Conservation (phyloP, 2,797 vertebrate species). For the Corythornis leucogaster region DNA sequence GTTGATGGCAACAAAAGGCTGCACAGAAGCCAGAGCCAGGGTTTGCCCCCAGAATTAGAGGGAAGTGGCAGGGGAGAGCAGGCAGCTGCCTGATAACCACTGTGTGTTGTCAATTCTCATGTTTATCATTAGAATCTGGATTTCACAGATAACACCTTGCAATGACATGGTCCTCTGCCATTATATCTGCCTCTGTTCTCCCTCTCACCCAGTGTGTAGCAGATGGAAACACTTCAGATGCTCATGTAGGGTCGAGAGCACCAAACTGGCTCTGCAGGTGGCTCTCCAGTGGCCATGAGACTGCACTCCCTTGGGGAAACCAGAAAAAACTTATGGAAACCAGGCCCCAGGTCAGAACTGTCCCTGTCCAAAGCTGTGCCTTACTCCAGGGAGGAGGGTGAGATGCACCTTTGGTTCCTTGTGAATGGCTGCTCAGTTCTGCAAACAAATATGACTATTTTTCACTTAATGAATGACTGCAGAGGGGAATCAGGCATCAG, state of each 20-base stretch:
- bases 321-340: neutral
- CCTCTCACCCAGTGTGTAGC: neutral
- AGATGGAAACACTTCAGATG: neutral
- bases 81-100: neutral
- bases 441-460: neutral
- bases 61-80: rapidly evolving
- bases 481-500: constrained; percentile 10
- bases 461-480: neutral
- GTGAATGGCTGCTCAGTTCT: neutral
- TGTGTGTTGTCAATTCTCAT: neutral
- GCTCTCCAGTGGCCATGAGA: neutral
- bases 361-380: neutral
- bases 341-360: neutral
- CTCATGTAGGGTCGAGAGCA: neutral
- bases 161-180: neutral
- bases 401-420: neutral
- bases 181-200: neutral
- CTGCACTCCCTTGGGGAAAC: neutral
- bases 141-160: neutral
- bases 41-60: neutral
- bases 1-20: neutral
- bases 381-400: neutral
- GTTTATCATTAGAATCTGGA: neutral
- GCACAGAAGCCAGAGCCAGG: neutral
- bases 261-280: neutral